Evolutionary conservation across 2,113 vertebrate genomes (phyloP), one percentile per base, ranked within the genome.

Genomic region (Talpa occidentalis): DNA sequence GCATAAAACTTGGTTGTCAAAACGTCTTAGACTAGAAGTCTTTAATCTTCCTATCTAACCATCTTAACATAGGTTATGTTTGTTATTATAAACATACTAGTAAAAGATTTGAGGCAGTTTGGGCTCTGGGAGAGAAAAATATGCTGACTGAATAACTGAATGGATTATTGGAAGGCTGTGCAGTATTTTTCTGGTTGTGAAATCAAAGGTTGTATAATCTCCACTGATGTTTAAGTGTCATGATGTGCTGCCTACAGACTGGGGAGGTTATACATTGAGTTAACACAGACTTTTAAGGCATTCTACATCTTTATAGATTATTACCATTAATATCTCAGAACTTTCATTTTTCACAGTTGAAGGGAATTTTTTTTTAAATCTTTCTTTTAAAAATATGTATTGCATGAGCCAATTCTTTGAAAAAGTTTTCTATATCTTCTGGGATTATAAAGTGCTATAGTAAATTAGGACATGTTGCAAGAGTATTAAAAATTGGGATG

Each of bases 11-110:
- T 88, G 70, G 84, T 94, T 96, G 84, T 96, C 84, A 94, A 74
- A 96, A 47, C 47, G 42, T 97, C 93, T 95, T 93, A 90, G 87
- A 62, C 73, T 95, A 87, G 69, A 94, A 94, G 73, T 66, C 91
- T 97, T 97, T 95, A 42, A 95, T 96, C 90, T 96, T 95, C 66
- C 89, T 94, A 93, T 97, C 93, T 96, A 92, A 81, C 92, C 92
- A 95, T 97, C 96, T 96, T 88, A 96, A 91, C 95, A 95, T 70
- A 81, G 92, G 92, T 97, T 95, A 90, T 91, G 69, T 92, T 97
- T 97, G 92, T 95, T 97, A 96, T 94, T 49, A 78, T 95, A 97
- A 96, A 95, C 77, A 92, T 56, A 78, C 77, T 93, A 92, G 67
- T 88, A 77, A 94, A 77, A 94, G 80, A 85, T 94, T 90, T 92